Evolutionary conservation across 1,140 invertebrate species (phyloP).

Genomic region (Cheumatopsyche charites): DNA sequence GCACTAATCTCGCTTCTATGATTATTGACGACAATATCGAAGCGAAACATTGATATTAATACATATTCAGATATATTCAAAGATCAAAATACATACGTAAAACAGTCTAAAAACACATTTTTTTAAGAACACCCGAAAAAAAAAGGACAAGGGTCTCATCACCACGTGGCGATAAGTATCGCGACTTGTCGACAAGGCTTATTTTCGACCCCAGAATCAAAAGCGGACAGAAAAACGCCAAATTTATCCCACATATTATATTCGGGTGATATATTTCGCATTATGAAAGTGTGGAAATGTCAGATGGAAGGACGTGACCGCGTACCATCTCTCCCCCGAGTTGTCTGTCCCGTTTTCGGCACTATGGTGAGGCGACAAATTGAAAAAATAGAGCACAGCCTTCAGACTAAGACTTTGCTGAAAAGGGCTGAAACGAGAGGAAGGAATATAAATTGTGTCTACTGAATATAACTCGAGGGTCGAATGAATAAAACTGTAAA

Average conservation of each 20-base stretch:
- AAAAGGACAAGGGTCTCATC: constrained; percentile 29
- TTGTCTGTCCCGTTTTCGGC: constrained; percentile 27
- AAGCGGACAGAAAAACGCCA: too few species aligned
- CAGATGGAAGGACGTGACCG: constrained; percentile 19
- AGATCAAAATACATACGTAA: too few species aligned
- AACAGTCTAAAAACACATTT: too few species aligned
- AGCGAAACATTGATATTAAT: too few species aligned
- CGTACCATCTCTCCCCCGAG: not conserved
- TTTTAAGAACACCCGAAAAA: not conserved
- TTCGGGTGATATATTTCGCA: not conserved
- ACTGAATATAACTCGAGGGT: not conserved
- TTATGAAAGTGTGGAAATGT: constrained; percentile 8
- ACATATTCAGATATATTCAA: too few species aligned
- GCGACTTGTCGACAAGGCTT: constrained; percentile 9
- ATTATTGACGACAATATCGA: too few species aligned
- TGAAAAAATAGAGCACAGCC: constrained; percentile 31
- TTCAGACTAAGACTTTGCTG: constrained; percentile 21
- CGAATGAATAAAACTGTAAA: too few species aligned
- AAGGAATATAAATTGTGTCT: constrained; percentile 11
- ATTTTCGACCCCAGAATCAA: not conserved
- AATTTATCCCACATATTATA: not conserved
- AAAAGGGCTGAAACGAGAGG: constrained; percentile 5
- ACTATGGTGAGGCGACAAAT: constrained; percentile 20
- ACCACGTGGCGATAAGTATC: constrained; percentile 33
- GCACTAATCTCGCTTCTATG: too few species aligned